A percentile compares a stretch with the other conserved stretches of the same genome.
Evolutionary conservation across 2,888 invertebrate genomes (phyloP).

Genomic region (Platynereis dumerilii): DNA sequence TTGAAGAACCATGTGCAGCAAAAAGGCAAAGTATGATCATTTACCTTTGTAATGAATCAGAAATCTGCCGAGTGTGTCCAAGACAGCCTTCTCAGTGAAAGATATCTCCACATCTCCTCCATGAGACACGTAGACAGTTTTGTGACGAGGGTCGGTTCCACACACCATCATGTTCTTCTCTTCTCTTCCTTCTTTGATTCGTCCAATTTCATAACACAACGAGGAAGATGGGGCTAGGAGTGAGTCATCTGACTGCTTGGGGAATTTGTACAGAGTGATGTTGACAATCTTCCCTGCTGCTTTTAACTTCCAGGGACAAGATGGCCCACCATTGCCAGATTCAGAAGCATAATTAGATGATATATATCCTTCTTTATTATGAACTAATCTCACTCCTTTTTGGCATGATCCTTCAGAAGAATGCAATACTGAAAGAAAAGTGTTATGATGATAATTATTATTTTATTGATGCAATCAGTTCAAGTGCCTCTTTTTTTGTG

Average conservation of each 20-base stretch:
- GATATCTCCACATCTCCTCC: constrained; percentile 15
- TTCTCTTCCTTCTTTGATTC: constrained; percentile 4
- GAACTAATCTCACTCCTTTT: too few species aligned
- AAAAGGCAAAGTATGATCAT: neutral
- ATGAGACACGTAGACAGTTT: constrained; percentile 17
- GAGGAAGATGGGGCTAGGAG: neutral
- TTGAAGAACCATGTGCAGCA: neutral
- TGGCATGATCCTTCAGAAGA: too few species aligned
- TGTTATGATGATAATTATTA: too few species aligned
- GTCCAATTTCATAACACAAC: constrained; percentile 15
- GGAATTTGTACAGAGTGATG: neutral
- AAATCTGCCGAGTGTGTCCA: constrained; percentile 17
- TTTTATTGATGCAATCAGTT: too few species aligned
- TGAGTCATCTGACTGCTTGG: neutral
- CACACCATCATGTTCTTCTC: constrained; percentile 17
- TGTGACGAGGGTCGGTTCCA: constrained; percentile 3
- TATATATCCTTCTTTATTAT: neutral
- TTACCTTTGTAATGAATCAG: constrained; percentile 27
- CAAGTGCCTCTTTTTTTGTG: too few species aligned
- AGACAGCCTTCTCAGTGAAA: constrained; percentile 17
- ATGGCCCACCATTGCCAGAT: neutral
- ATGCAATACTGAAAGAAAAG: too few species aligned
- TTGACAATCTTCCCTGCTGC: neutral
- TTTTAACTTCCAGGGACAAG: neutral
- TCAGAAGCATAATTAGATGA: neutral